phyloP scores from a whole-genome alignment of 1,140 invertebrate species.

The Paralvinella palmiformis region DNA sequence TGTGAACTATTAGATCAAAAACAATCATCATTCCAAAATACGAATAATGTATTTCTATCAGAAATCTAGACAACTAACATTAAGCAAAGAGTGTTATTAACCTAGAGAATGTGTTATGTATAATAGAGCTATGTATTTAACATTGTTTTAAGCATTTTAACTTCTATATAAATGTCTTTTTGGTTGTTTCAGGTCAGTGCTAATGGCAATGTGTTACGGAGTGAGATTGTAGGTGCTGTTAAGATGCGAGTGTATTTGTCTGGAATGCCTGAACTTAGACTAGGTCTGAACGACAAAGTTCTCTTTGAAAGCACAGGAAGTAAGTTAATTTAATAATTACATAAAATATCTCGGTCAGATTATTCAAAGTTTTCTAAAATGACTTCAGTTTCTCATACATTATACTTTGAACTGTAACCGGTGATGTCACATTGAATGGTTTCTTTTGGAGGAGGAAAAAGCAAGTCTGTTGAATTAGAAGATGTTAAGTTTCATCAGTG shows the following conservation, averaged over 20 bases:
- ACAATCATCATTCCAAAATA: no score
- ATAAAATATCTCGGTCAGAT: neutral
- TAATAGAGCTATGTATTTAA: no score
- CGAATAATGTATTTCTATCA: no score
- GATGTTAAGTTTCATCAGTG: constrained; percentile 99
- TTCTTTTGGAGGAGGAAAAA: constrained; percentile 68
- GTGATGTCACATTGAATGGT: constrained; percentile 1
- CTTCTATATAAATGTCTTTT: neutral
- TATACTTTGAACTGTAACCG: neutral
- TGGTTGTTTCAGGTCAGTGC: constrained; percentile 70
- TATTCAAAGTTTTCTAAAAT: neutral
- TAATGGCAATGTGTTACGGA: constrained; percentile 94
- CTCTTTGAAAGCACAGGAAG: constrained; percentile 95
- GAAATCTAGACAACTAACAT: no score
- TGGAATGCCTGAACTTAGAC: constrained; percentile 98
- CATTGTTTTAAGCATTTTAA: no score
- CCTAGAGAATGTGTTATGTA: no score
- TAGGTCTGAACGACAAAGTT: constrained; percentile 98
- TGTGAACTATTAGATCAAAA: no score
- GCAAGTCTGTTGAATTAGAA: constrained; percentile 97
- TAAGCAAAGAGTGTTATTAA: no score
- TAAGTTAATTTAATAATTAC: constrained; percentile 39
- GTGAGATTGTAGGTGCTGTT: constrained; percentile 97
- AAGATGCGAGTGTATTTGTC: constrained; percentile 99
- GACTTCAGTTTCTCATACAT: no score